Evolutionary conservation across 2,797 vertebrate species (phyloP).

Genomic region (Garrulus glandarius): DNA sequence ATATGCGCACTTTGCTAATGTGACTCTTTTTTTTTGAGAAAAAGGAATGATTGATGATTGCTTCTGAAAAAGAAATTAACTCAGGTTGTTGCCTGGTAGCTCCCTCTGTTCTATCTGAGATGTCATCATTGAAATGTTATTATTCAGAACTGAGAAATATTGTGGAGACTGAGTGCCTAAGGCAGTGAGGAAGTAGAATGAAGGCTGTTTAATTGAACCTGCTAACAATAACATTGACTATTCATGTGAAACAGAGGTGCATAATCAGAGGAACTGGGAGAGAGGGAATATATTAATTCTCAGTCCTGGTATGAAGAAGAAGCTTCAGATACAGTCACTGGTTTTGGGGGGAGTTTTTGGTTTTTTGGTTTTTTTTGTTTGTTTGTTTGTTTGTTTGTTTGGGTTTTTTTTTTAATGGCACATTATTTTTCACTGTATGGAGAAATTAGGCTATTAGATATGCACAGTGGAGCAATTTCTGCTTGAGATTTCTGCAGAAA

Average conservation of each 20-base stretch:
- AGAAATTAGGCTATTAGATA: neutral
- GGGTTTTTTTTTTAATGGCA: neutral
- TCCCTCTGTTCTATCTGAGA: neutral
- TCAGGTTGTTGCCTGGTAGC: neutral
- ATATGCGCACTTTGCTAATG: neutral
- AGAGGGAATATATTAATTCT: neutral
- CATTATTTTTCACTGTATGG: neutral
- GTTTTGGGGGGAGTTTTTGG: too few relatives aligned
- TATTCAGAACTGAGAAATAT: conserved; percentile 23
- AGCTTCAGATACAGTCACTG: neutral
- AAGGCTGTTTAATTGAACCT: conserved; percentile 35
- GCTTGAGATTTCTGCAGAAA: neutral
- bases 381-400: too few relatives aligned
- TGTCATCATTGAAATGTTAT: neutral
- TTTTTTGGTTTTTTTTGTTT: too few relatives aligned
- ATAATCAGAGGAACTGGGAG: neutral
- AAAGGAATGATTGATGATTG: neutral
- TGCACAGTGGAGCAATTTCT: neutral
- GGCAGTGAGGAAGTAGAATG: neutral
- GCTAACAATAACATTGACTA: neutral
- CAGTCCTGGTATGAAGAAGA: neutral
- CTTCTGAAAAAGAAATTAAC: conserved; percentile 25
- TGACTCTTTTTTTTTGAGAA: neutral
- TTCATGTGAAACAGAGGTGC: neutral
- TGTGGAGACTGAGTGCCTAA: neutral